Percentiles rank a stretch among this genome's conserved stretches.
Conservation (phyloP, 92 coral and sea anemone species). For the Palythoa heliodiscus region DNA sequence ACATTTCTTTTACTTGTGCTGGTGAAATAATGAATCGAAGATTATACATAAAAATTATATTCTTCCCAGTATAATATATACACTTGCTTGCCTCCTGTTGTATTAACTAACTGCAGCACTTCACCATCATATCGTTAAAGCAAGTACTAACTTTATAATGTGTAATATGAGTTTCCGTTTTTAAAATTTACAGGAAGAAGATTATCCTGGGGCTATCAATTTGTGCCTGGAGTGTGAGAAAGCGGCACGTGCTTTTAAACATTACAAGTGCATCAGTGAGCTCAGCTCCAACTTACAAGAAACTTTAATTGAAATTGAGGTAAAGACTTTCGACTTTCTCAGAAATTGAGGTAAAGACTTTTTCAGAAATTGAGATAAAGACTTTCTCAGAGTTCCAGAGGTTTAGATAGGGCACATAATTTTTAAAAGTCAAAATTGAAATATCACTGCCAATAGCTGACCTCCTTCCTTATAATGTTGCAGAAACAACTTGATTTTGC, state of each 20-base stretch:
- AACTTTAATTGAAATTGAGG: conserved; percentile 95
- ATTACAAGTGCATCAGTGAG: conserved; percentile 97
- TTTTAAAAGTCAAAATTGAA: too few species aligned
- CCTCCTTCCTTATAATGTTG: background rate
- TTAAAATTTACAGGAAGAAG: conserved; percentile 73
- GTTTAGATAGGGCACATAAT: too few species aligned
- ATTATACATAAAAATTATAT: too few species aligned
- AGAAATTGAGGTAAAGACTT: conserved; percentile 92
- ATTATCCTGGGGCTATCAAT: conserved; percentile 96
- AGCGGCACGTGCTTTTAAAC: conserved; percentile 98
- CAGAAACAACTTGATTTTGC: conserved; percentile 96
- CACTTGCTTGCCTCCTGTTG: too few species aligned
- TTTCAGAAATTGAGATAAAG: conserved; percentile 91
- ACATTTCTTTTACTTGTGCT: too few species aligned
- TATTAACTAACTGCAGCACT: too few species aligned
- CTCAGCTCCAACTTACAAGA: conserved; percentile 97
- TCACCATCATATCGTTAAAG: too few species aligned
- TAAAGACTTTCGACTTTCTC: conserved; percentile 30
- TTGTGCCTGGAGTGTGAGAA: conserved; percentile 97
- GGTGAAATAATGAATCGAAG: too few species aligned
- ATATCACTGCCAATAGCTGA: too few species aligned
- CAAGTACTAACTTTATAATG: too few species aligned
- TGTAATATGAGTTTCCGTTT: background rate
- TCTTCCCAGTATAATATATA: too few species aligned
- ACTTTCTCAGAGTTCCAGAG: background rate